A percentile compares a stretch with the other conserved stretches of the same genome.
phyloP scores from a whole-genome alignment of 1,140 invertebrate genomes.

The Drosophila malerkotliana region DNA sequence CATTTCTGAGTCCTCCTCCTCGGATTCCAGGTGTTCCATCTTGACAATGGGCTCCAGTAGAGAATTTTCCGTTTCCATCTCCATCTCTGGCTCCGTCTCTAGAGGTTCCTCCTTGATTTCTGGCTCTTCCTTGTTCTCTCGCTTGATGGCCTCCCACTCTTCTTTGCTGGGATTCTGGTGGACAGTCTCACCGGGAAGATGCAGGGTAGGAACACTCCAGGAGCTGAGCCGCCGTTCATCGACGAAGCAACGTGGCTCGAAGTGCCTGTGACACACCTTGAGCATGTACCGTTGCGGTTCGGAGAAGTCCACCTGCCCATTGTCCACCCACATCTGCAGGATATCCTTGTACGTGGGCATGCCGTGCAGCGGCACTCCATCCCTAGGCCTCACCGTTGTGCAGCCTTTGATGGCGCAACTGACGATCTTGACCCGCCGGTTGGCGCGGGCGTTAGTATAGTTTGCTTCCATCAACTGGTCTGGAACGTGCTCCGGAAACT shows the following conservation, averaged over 20 bases:
- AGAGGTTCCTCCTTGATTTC: neutral
- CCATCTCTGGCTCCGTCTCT: neutral
- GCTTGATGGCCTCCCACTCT: slow-evolving; percentile 37
- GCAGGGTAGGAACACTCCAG: slow-evolving; percentile 67
- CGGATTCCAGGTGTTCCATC: slow-evolving; percentile 39
- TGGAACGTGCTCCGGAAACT: slow-evolving; percentile 29
- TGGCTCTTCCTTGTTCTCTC: neutral
- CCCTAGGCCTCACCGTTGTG: slow-evolving; percentile 40
- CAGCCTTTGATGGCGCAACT: slow-evolving; percentile 57
- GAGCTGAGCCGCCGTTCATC: slow-evolving; percentile 37
- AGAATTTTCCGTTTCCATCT: slow-evolving; percentile 9
- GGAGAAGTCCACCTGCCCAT: slow-evolving; percentile 47
- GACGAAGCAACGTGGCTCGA: slow-evolving; percentile 50
- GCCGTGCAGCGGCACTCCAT: slow-evolving; percentile 44
- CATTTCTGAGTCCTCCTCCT: slow-evolving; percentile 10
- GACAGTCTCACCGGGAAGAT: slow-evolving; percentile 34
- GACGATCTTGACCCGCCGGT: slow-evolving; percentile 36
- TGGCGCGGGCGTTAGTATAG: slow-evolving; percentile 41
- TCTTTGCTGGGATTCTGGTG: slow-evolving; percentile 52
- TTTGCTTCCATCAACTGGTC: slow-evolving; percentile 19
- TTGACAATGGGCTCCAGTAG: slow-evolving; percentile 44
- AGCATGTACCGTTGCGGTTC: slow-evolving; percentile 59
- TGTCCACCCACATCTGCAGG: slow-evolving; percentile 65
- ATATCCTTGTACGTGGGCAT: slow-evolving; percentile 56
- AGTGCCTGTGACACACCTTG: slow-evolving; percentile 64